Evolutionary conservation across 2,888 invertebrate genomes (phyloP).

Genomic region (Anorthoa munda): DNA sequence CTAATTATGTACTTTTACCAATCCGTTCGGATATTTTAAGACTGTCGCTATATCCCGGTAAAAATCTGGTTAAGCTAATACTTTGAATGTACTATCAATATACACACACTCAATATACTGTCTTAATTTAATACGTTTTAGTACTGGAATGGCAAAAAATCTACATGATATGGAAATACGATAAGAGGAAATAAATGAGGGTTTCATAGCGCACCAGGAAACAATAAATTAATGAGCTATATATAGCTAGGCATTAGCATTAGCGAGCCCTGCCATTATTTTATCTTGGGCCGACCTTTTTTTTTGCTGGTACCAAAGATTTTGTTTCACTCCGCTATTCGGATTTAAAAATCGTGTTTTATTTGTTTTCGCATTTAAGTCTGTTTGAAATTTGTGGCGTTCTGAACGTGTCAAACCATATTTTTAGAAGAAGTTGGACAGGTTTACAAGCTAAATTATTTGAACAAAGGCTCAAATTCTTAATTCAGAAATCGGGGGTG

Average conservation of each 20-base stretch:
- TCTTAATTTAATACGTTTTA: background rate
- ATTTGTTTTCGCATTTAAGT: no score
- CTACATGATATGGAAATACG: background rate
- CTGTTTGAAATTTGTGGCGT: no score
- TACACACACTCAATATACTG: no score
- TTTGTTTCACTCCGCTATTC: background rate
- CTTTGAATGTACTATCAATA: no score
- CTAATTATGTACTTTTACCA: background rate
- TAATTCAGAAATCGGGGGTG: no score
- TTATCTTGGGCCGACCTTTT: background rate
- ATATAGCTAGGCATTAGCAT: background rate
- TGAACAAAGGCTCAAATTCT: no score
- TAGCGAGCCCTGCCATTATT: background rate
- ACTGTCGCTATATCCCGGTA: no score
- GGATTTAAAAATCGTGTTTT: background rate
- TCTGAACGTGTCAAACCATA: no score
- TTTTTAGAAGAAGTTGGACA: no score
- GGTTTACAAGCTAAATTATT: no score
- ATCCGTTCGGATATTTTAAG: background rate
- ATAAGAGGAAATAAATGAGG: background rate
- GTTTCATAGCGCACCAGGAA: conserved; percentile 1
- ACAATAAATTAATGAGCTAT: conserved; percentile 13
- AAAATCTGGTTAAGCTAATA: no score
- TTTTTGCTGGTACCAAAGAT: background rate
- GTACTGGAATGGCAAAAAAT: background rate